A percentile compares a stretch with the other conserved stretches of the same genome.
Conservation (phyloP, 2,113 vertebrate species). For the Monarcha castaneiventris region DNA sequence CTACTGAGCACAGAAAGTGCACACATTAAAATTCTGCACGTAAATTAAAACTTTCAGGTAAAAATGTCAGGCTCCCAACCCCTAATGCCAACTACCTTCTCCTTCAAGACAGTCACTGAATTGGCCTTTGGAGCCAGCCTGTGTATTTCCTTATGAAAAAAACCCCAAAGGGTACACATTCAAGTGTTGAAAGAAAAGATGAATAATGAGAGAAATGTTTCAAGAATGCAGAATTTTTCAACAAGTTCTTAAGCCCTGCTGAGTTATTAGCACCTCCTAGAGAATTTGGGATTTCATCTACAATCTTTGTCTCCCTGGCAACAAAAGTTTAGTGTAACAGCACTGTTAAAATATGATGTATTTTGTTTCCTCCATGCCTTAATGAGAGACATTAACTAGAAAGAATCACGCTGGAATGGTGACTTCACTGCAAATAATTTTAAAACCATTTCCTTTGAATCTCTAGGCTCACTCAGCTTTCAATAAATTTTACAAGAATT, state of each 20-base stretch:
- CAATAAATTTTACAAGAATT: conserved; percentile 69
- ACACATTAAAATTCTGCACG: neutral
- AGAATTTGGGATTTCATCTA: conserved; percentile 51
- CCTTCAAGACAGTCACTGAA: neutral
- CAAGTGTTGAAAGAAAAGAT: neutral
- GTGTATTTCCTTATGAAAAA: neutral
- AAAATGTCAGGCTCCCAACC: neutral
- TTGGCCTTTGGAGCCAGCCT: neutral
- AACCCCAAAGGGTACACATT: neutral
- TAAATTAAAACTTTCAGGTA: neutral
- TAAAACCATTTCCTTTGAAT: conserved; percentile 39
- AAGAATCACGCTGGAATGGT: neutral
- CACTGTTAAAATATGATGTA: neutral
- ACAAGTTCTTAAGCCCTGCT: conserved; percentile 41
- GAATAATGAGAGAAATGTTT: neutral
- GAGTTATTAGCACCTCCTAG: conserved; percentile 58
- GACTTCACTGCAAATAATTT: conserved; percentile 54
- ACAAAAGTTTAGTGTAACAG: conserved; percentile 44
- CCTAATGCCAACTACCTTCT: neutral
- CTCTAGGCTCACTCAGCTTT: conserved; percentile 47
- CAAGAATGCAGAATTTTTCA: conserved; percentile 46
- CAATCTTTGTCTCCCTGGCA: conserved; percentile 38
- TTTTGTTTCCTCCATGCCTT: conserved; percentile 34
- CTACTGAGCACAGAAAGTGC: neutral
- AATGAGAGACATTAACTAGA: conserved; percentile 18